Evolutionary conservation across 1,140 invertebrate genomes (phyloP).

Genomic region (Calliopsis andreniformis): DNA sequence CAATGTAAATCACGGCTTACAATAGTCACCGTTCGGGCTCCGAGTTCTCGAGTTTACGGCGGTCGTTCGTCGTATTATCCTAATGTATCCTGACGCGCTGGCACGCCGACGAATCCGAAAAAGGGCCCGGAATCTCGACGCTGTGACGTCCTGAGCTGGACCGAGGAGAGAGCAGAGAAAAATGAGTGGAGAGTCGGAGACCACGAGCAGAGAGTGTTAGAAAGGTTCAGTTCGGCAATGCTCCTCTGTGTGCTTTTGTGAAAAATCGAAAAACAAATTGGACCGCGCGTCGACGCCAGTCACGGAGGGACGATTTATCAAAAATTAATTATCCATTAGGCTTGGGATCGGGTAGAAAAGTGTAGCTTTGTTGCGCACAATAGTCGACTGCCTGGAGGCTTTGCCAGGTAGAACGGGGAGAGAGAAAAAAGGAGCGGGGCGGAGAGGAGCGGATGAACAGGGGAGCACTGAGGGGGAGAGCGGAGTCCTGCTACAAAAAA

Average conservation of each 20-base stretch:
- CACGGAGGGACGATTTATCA: slow-evolving; percentile 76
- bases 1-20: slow-evolving; percentile 56
- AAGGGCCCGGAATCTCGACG: slow-evolving; percentile 49
- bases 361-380: slow-evolving; percentile 77
- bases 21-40: slow-evolving; percentile 65
- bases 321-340: slow-evolving; percentile 80
- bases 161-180: slow-evolving; percentile 2
- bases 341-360: slow-evolving; percentile 75
- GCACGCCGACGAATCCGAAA: slow-evolving; percentile 54
- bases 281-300: slow-evolving; percentile 71
- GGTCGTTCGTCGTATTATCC: slow-evolving; percentile 65
- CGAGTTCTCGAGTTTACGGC: slow-evolving; percentile 59
- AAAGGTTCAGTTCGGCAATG: too few species aligned
- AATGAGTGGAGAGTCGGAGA: neutral
- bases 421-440: slow-evolving; percentile 23
- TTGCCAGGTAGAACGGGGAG: slow-evolving; percentile 62
- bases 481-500: slow-evolving; percentile 72
- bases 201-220: neutral
- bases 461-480: slow-evolving; percentile 36
- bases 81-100: slow-evolving; percentile 65
- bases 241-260: slow-evolving; percentile 66
- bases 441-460: slow-evolving; percentile 6
- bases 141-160: slow-evolving; percentile 46
- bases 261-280: slow-evolving; percentile 78
- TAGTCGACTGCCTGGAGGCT: slow-evolving; percentile 60